phyloP scores from a whole-genome alignment of 2,113 vertebrate species.

The Dinomys branickii region DNA sequence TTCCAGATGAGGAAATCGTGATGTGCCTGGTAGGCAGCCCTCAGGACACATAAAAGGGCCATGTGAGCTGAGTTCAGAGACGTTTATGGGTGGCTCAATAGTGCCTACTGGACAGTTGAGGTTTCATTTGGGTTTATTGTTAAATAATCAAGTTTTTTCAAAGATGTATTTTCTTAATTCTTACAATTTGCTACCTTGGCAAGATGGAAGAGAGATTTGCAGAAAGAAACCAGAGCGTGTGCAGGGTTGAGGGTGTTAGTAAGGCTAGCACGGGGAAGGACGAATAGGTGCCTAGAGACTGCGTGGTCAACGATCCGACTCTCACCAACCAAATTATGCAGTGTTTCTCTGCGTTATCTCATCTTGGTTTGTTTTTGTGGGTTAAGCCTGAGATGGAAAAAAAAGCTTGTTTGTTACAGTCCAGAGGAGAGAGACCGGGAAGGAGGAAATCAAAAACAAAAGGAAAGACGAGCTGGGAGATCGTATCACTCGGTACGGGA shows the following conservation, averaged over 20 bases:
- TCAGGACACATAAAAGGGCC: neutral
- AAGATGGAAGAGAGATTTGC: neutral
- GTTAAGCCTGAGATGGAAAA: slow-evolving; percentile 28
- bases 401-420: slow-evolving; percentile 63
- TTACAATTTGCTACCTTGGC: neutral
- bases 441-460: slow-evolving; percentile 64
- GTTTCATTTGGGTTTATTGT: slow-evolving; percentile 38
- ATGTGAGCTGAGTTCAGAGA: neutral
- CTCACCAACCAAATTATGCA: neutral
- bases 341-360: slow-evolving; percentile 39
- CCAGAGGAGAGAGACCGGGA: slow-evolving; percentile 27
- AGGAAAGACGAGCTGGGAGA: slow-evolving; percentile 59
- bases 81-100: accelerated
- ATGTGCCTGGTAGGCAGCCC: neutral
- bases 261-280: neutral
- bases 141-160: neutral
- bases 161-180: neutral
- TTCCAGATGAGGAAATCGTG: neutral
- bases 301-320: neutral
- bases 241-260: accelerated
- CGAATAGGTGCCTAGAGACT: neutral
- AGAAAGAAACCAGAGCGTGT: neutral
- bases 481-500: slow-evolving; percentile 8
- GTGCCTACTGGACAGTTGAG: neutral
- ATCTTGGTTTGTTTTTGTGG: slow-evolving; percentile 68